Evolutionary conservation across 2,113 vertebrate species (phyloP).

Genomic region (Oreochromis aureus): DNA sequence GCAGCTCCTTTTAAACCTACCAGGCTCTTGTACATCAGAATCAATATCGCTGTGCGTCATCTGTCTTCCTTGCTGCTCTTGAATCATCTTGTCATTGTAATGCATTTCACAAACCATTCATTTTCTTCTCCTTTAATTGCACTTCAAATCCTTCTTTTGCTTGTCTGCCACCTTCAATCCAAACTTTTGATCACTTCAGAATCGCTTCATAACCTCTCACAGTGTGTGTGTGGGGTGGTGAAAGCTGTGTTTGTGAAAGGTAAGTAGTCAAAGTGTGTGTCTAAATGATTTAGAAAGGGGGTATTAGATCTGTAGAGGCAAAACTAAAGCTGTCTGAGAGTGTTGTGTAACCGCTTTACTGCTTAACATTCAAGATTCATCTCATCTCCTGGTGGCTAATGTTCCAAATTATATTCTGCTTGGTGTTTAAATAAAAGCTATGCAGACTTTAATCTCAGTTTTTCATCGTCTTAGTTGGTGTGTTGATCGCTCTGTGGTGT

Average conservation of each 20-base stretch:
- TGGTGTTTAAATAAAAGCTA: not conserved
- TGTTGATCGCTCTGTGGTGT: not conserved
- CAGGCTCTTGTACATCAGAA: not conserved
- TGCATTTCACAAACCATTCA: not conserved
- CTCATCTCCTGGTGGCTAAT: not conserved
- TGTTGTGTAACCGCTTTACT: not conserved
- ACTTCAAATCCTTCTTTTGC: not conserved
- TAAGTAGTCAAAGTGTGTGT: conserved; percentile 13
- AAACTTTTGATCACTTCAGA: conserved; percentile 26
- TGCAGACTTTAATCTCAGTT: not conserved
- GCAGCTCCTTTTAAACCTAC: conserved; percentile 24
- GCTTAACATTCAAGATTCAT: not conserved
- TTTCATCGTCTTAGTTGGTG: not conserved
- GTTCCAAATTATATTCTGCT: not conserved
- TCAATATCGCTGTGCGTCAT: not conserved
- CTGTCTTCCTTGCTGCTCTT: not conserved
- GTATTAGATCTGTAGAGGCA: not conserved
- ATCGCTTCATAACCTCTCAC: conserved; percentile 26
- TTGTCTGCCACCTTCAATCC: conserved; percentile 7
- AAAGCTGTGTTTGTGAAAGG: conserved; percentile 30
- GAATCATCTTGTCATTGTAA: not conserved
- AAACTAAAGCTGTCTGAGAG: not conserved
- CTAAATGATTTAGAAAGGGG: not conserved
- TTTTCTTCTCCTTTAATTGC: not conserved
- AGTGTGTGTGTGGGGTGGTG: not conserved